Base-by-base conservation (phyloP, 2,888 invertebrate genomes). In the Drosophila gaucha region DNA sequence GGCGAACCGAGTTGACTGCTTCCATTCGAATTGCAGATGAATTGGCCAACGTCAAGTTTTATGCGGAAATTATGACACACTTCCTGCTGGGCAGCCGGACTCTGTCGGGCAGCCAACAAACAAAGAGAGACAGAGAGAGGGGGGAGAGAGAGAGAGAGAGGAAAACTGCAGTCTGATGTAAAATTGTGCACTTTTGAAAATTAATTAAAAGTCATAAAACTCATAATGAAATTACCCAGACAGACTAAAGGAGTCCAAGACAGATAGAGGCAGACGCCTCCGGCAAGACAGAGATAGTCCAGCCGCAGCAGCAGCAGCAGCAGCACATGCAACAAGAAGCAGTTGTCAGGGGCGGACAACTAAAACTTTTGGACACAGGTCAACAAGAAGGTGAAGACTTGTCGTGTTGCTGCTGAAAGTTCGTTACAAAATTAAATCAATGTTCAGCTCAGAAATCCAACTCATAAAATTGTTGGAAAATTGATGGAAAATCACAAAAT, bases 121-220 rank as follows among this genome's bases (percentile, higher is more conserved):
- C 31, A 30, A 20, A 30, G 16, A 24, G 41, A 10, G 33, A 52
- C 24, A 28, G 12, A 31, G 14, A 41, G 14, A 22, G 1, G 16
- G 39, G n/a, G 14, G 22, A 22, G 22, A 22, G n/a, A 9, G n/a
- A 39, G 4, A 8, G 24, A 14, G 39, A 10, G 24, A 14, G 24
- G 26, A 41, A 20, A 59, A 65, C 65, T 51, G 46, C 39, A 51
- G 51, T n/a, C 55, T 56, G 47, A 63, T 85, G 82, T 74, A 76
- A 82, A 85, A 78, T 67, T 82, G 77, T 85, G 79, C 79, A 82
- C 79, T 82, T 85, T 84, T 74, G 62, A 72, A 77, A 85, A 82
- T 85, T 82, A 82, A 82, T 82, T 82, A 82, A 82, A 82, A 82
- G 86, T 82, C 86, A 76, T 85, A 82, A 85, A 82, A 82, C 79